These are phyloP conservation scores for Hyperopisus bebe DNA, from an alignment of 2,113 vertebrate species.

Conservation along the genomic window DNA sequence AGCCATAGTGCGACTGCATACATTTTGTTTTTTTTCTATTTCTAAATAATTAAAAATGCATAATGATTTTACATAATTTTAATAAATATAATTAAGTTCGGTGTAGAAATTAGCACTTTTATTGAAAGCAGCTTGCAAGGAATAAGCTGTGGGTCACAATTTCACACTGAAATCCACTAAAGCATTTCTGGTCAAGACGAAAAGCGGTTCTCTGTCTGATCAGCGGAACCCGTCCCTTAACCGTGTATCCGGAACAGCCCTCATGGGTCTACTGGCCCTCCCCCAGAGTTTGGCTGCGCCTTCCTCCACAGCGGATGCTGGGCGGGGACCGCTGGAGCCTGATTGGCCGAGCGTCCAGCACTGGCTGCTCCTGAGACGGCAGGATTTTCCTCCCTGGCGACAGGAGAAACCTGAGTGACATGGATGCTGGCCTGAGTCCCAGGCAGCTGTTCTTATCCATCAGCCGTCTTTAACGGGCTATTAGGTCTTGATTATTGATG, in stretches of 20 bases:
- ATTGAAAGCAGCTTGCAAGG: background rate
- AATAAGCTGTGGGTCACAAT: background rate
- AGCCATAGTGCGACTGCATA: background rate
- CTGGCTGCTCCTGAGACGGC: background rate
- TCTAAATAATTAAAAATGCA: background rate
- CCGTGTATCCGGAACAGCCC: background rate
- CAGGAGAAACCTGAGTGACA: constrained; percentile 63
- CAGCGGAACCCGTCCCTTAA: background rate
- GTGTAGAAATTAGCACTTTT: background rate
- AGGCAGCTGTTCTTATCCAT: constrained; percentile 67
- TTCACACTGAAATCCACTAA: background rate
- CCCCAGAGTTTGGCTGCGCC: background rate
- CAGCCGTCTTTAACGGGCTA: constrained; percentile 34
- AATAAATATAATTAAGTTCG: background rate
- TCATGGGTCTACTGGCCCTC: background rate
- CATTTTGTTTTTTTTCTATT: background rate
- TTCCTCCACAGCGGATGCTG: background rate
- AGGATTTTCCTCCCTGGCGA: constrained; percentile 64
- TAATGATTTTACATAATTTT: background rate
- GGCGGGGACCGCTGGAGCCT: background rate
- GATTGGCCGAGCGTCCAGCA: background rate
- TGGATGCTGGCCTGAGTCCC: constrained; percentile 71
- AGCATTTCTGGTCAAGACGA: background rate
- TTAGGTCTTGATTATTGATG: constrained; percentile 38
- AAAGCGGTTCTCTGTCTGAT: background rate